phyloP scores from a whole-genome alignment of 2,888 invertebrate genomes.

The Cetonia aurata region DNA sequence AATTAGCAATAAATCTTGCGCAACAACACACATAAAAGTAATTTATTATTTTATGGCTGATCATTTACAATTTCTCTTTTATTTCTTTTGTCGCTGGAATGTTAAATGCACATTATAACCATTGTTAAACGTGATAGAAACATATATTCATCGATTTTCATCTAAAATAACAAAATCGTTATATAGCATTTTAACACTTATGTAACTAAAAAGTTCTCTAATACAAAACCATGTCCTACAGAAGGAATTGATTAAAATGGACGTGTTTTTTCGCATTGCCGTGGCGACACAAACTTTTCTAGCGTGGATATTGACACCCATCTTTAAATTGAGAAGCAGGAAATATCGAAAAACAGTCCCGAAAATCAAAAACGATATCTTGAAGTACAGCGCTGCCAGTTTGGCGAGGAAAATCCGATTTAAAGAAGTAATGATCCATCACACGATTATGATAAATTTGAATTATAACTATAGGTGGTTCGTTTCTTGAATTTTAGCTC shows the following conservation, averaged over 20 bases:
- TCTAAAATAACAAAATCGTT: too few species aligned
- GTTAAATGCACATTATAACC: too few species aligned
- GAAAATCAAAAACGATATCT: constrained; percentile 70
- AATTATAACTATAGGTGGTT: constrained; percentile 1
- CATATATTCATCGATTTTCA: too few species aligned
- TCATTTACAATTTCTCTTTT: too few species aligned
- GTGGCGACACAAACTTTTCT: constrained; percentile 5
- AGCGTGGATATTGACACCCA: constrained; percentile 7
- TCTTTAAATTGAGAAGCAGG: constrained; percentile 12
- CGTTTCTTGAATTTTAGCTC: constrained; percentile 68
- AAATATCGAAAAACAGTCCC: background rate
- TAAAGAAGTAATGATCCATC: constrained; percentile 73
- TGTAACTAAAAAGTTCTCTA: too few species aligned
- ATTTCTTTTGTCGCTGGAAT: too few species aligned
- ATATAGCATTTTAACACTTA: too few species aligned
- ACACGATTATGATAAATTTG: background rate
- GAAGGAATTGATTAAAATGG: background rate
- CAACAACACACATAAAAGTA: too few species aligned
- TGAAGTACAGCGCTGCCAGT: constrained; percentile 78
- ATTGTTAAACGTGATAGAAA: too few species aligned
- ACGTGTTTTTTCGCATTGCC: background rate
- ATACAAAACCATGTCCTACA: too few species aligned
- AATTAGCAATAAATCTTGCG: too few species aligned
- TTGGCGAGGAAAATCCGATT: constrained; percentile 79
- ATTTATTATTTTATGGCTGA: too few species aligned